These are phyloP conservation scores for Varanus komodoensis DNA, from an alignment of 2,113 vertebrate species.

Conservation along the genomic window DNA sequence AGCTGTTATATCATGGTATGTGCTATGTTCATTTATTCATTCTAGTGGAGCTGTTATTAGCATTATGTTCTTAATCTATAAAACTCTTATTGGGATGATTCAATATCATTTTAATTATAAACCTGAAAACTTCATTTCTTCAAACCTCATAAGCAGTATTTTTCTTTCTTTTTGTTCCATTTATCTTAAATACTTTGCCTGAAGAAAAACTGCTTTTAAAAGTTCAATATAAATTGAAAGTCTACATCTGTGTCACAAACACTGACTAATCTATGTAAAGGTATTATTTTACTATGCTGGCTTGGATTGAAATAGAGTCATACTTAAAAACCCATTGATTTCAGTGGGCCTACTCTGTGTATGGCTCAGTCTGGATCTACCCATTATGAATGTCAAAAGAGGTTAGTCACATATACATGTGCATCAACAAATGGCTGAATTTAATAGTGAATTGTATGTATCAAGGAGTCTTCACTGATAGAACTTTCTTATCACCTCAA, in stretches of 20 bases:
- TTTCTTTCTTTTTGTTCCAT: background rate
- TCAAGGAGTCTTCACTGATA: background rate
- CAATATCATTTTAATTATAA: constrained; percentile 4
- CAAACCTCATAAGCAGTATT: background rate
- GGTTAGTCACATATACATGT: background rate
- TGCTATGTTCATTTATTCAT: background rate
- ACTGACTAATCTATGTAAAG: background rate
- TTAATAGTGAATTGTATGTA: background rate
- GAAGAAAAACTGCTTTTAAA: background rate
- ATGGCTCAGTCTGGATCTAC: background rate
- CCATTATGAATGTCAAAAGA: no score
- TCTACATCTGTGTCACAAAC: background rate
- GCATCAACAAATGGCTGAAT: background rate
- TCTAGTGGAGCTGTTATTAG: background rate
- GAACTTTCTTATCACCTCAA: background rate
- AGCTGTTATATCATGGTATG: background rate
- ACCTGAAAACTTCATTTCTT: background rate
- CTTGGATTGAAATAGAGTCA: background rate
- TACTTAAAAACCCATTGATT: background rate
- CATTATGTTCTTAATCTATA: background rate
- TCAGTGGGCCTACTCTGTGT: background rate
- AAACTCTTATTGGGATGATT: constrained; percentile 51
- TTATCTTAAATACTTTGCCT: background rate
- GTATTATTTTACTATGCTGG: background rate
- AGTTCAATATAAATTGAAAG: background rate